Conservation (phyloP, 1,140 invertebrate genomes). For the Bombus sibiricus region DNA sequence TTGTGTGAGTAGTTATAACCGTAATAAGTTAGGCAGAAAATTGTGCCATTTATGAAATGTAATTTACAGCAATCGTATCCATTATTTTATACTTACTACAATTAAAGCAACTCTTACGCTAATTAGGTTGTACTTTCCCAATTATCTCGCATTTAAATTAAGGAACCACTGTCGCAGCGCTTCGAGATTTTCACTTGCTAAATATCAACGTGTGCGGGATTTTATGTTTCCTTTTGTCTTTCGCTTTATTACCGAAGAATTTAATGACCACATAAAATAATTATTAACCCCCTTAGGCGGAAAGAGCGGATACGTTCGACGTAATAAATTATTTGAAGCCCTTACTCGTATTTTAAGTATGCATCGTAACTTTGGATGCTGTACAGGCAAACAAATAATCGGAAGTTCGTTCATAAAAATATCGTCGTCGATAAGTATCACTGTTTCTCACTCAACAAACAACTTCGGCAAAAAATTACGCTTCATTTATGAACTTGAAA, state of each 20-base stretch:
- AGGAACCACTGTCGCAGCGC: not conserved
- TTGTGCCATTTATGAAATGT: not conserved
- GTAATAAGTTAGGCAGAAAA: not conserved
- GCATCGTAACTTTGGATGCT: not conserved
- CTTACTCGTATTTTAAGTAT: not conserved
- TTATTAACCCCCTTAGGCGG: not conserved
- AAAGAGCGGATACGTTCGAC: not conserved
- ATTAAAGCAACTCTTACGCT: no score
- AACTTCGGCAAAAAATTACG: not conserved
- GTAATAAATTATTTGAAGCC: not conserved
- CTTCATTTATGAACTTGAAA: not conserved
- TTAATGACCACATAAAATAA: not conserved
- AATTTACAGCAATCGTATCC: not conserved
- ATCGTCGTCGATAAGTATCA: no score
- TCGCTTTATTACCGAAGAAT: not conserved
- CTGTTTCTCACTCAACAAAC: not conserved
- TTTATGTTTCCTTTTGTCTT: not conserved
- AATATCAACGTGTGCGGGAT: not conserved
- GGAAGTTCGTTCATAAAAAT: not conserved
- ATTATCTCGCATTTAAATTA: not conserved
- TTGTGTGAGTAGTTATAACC: no score
- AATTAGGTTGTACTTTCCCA: no score
- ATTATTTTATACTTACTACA: not conserved
- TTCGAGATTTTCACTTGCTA: not conserved
- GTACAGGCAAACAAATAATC: not conserved